phyloP scores from a whole-genome alignment of 2,113 vertebrate species.

The Psephotus haematonotus region DNA sequence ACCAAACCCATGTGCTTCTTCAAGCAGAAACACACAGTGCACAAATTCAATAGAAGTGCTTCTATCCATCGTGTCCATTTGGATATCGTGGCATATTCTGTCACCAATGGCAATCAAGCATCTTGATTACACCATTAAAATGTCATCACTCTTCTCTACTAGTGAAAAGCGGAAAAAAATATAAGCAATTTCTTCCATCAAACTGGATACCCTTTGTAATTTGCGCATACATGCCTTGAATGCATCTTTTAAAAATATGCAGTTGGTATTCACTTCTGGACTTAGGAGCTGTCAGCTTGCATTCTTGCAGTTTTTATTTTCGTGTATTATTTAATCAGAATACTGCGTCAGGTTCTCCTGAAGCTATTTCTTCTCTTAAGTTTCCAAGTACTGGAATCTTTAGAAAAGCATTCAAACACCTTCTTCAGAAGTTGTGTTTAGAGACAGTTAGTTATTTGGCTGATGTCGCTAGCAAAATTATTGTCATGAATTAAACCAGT shows the following conservation, averaged over 20 bases:
- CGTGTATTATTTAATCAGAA: not conserved
- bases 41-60: not conserved
- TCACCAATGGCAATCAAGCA: not conserved
- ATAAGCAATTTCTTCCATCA: slow-evolving; percentile 1
- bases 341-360: slow-evolving; percentile 3
- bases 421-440: slow-evolving; percentile 28
- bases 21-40: not conserved
- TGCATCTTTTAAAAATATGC: not conserved
- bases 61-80: not conserved
- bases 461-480: slow-evolving; percentile 41
- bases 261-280: not conserved
- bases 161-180: not conserved
- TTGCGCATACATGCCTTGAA: not conserved
- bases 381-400: slow-evolving; percentile 8
- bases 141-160: not conserved
- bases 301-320: not conserved
- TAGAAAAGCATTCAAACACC: slow-evolving; percentile 20
- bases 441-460: slow-evolving; percentile 6
- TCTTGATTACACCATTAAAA: slow-evolving; percentile 24
- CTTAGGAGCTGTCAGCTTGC: not conserved
- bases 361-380: not conserved
- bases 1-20: not conserved
- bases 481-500: not conserved
- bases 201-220: not conserved
- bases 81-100: not conserved